Base-by-base conservation (phyloP, 2,888 invertebrate species). In the Axea sp. region DNA sequence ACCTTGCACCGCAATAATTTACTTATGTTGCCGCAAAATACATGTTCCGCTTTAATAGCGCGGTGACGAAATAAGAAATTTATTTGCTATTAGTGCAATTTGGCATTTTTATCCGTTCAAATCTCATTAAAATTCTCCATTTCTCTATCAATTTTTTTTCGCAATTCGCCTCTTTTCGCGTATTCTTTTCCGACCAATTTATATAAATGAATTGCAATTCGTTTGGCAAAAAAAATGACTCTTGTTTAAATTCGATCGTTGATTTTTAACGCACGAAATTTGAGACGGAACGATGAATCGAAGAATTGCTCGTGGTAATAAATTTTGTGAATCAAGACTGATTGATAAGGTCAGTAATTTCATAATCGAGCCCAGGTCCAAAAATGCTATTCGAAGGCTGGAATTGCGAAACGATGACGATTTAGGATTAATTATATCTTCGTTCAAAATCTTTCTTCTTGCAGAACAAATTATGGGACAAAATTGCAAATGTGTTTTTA, bases 1-100 rank as follows among this genome's bases (percentile, higher is more conserved):
- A 62, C 71, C 55, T 62, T 71, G 71, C 62, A 55, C 62, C n/a
- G 62, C 71, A 71, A 62, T 55, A 62, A 62, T 72, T 72, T 59
- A 65, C 57, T 65, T 53, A 71, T 62, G 37, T 57, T 33, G 30
- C 35, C 33, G 60, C 57, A 65, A 59, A 64, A 45, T 59, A 64
- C 31, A 55, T 12, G 45, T 60, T 39, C 17, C 28, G 15, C 5
- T 12, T 51, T 69, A 60, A 69, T 43, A 11, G 14, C 43, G 12
- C 43, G 17, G 14, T 69, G 68, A 53, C 37, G 68, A 51, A 59
- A 68, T 19, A 8, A 33, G 12, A 31, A 17, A 39, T 19, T 35
- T 14, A 22, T 15, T 49, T 65, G 3, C 14, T 12, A 39, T 28
- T 53, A 22, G 22, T 14, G 64, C 43, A 15, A 33, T 35, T 53